These are phyloP conservation scores for Pogonognathellus flavescens DNA, from an alignment of 1,140 invertebrate species.

Conservation along the genomic window DNA sequence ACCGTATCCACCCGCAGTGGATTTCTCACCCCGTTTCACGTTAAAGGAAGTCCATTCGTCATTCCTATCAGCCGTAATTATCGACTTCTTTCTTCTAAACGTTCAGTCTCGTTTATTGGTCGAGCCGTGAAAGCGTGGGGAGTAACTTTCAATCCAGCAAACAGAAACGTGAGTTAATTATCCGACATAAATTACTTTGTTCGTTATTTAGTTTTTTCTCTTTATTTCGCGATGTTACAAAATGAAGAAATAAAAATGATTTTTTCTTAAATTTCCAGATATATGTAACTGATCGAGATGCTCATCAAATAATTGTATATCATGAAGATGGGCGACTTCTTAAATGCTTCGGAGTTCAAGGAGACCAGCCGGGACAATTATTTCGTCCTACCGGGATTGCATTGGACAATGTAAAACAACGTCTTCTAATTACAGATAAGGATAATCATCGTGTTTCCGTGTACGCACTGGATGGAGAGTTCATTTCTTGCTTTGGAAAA, in stretches of 20 bases:
- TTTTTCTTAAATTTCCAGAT: constrained; percentile 40
- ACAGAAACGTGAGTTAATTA: constrained; percentile 19
- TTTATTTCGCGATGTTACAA: too few species aligned
- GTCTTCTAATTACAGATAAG: constrained; percentile 93
- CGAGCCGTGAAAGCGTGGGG: constrained; percentile 43
- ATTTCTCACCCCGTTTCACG: not conserved
- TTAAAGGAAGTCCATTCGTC: constrained; percentile 14
- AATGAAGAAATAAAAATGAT: too few species aligned
- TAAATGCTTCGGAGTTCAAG: constrained; percentile 72
- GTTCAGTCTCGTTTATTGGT: not conserved
- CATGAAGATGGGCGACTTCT: constrained; percentile 70
- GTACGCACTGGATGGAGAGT: constrained; percentile 83
- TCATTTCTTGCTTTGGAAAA: constrained; percentile 87
- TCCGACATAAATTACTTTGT: not conserved
- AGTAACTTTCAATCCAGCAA: not conserved
- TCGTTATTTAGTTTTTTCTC: constrained; percentile 20
- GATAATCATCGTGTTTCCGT: constrained; percentile 95
- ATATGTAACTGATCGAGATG: constrained; percentile 50
- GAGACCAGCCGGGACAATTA: constrained; percentile 73
- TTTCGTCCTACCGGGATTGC: constrained; percentile 77
- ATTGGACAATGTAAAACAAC: constrained; percentile 73
- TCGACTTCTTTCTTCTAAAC: not conserved
- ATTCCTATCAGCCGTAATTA: constrained; percentile 13
- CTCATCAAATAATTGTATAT: constrained; percentile 42
- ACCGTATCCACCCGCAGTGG: not conserved